Conservation (phyloP, 1,140 invertebrate genomes). For the Riptortus pedestris region DNA sequence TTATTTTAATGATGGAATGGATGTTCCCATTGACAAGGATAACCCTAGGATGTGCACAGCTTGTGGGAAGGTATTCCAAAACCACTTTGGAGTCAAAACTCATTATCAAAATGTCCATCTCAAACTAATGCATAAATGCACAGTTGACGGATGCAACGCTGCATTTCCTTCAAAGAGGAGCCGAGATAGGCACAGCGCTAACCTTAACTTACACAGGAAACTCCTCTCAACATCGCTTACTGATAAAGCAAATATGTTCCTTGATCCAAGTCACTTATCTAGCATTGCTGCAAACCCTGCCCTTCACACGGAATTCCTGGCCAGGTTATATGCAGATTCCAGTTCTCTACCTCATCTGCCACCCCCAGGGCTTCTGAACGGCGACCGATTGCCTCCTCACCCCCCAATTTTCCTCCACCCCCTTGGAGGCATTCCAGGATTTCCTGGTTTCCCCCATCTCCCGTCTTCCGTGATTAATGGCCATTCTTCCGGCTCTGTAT, state of each 20-base stretch:
- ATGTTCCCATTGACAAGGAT: slow-evolving; percentile 72
- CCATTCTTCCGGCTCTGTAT: slow-evolving; percentile 33
- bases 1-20: slow-evolving; percentile 60
- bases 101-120: slow-evolving; percentile 94
- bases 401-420: slow-evolving; percentile 43
- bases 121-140: slow-evolving; percentile 92
- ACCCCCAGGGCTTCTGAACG: slow-evolving; percentile 38
- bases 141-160: slow-evolving; percentile 89
- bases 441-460: slow-evolving; percentile 37
- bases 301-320: slow-evolving; percentile 65
- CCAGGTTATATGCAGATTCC: slow-evolving; percentile 67
- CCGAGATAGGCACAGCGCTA: slow-evolving; percentile 84
- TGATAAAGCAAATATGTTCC: slow-evolving; percentile 29
- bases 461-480: slow-evolving; percentile 27
- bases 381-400: slow-evolving; percentile 39
- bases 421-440: slow-evolving; percentile 36
- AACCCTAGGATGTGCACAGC: slow-evolving; percentile 78
- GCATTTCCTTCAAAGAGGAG: slow-evolving; percentile 90
- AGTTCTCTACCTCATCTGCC: slow-evolving; percentile 40
- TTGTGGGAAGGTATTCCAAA: slow-evolving; percentile 89
- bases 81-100: slow-evolving; percentile 88
- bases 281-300: slow-evolving; percentile 41
- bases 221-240: slow-evolving; percentile 59
- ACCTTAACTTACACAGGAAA: slow-evolving; percentile 83
- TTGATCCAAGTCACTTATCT: slow-evolving; percentile 27